Base-by-base conservation (phyloP, 2,888 invertebrate species). In the Thera britannica region DNA sequence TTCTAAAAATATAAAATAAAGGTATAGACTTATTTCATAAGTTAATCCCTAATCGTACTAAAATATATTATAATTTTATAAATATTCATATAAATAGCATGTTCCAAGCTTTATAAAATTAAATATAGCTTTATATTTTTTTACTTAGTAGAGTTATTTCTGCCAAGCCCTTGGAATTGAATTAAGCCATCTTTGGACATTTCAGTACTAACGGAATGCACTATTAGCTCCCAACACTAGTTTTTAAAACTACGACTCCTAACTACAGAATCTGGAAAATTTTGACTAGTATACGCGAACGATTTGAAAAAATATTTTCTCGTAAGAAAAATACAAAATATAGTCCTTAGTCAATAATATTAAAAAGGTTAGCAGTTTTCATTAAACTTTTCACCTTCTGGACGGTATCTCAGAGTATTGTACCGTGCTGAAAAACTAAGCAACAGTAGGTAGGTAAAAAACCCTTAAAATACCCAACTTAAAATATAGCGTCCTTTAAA, bases 121-220 rank as follows among this genome's bases (percentile, higher is more conserved):
- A 52, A 34, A 52, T 23, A 23, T 52, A 52, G 34, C 34, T 52
- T 34, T 34, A 52, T 34, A 52, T 52, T 52, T 52, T 52, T 52
- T 8, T 3, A 51, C 12, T 23, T 51, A 51, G 51, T 12, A 51
- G 4, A 49, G 49, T 12, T 44, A 46, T 23, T 38, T 62, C 49
- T 62, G 60, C 36, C 36, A 38, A 70, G 72, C 71, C 70, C 71
- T 71, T 67, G 9, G 72, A 74, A 74, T 71, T 71, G 57, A 48
- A 62, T 63, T 58, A 60, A 64, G 65, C 67, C 12, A 67, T 64
- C 63, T 66, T 70, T 66, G 63, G 66, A 69, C 65, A 65, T 62
- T 62, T 54, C 66, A 60, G 63, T 62, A 64, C 58, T 70, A 60
- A 60, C 62, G 70, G 70, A 70, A 70, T 70, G 66, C 66, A 65